Base-by-base conservation (phyloP, 1,140 invertebrate species). In the Lycorma delicatula region DNA sequence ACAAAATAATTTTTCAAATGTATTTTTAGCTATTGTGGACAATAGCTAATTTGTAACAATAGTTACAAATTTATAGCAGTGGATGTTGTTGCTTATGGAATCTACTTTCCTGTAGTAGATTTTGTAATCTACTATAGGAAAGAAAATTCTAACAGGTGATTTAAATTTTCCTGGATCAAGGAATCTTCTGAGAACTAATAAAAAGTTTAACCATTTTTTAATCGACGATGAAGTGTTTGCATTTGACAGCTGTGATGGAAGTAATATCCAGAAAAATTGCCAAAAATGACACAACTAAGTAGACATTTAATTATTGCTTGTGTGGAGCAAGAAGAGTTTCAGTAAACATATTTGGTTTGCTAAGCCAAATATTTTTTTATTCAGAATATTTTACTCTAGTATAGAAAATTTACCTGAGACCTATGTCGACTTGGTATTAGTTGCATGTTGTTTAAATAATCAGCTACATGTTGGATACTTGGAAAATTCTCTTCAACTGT, bases 81-180 rank as follows among this genome's bases (percentile, higher is more conserved):
- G 36, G 73, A 74, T 64, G 66, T 77, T 31, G 74, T 74, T n/a
- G 65, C 67, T 16, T 68, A 67, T 59, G 75, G 74, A 36, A 69
- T 66, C 56, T 62, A 69, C 54, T 66, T 68, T 60, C 71, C 75
- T 65, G 67, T 59, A 51, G 68, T 66, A 29, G 64, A 70, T 36
- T 74, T 70, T 50, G 29, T 58, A 65, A 47, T 67, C 64, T 46
- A 56, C 31, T 29, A 66, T 74, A 51, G 65, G 67, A 49, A 66
- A 60, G 63, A 26, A 46, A 51, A 23, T 74, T n/a, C 50, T 65
- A 62, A 62, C 64, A 22, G 64, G 60, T 13, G 55, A 38, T 64
- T 54, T 73, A 18, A 62, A 67, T 51, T 59, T 72, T 34, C 70
- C 72, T 51, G 12, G 28, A 29, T 46, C 63, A 18, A 54, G 56